These are phyloP conservation scores for Micrasema longulum DNA, from an alignment of 1,140 invertebrate genomes.

Conservation along the genomic window DNA sequence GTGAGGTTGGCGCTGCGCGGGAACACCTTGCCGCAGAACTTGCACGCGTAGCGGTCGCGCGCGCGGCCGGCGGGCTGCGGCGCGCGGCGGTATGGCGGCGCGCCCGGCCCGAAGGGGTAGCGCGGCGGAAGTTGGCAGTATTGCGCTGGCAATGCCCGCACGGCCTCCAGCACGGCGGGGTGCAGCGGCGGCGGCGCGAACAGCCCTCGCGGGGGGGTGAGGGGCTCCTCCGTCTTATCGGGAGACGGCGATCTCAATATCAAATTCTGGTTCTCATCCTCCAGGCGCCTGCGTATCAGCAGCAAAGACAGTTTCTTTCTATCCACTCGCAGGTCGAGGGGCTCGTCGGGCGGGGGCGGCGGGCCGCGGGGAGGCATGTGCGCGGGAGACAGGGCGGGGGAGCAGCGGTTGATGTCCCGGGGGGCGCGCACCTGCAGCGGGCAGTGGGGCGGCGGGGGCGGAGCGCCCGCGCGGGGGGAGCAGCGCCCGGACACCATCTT, in stretches of 20 bases:
- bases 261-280: slow-evolving; percentile 83
- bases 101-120: slow-evolving; percentile 66
- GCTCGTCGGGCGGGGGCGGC: slow-evolving; percentile 73
- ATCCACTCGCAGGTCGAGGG: slow-evolving; percentile 84
- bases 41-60: slow-evolving; percentile 95
- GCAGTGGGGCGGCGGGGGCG: slow-evolving; percentile 55
- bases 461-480: slow-evolving; percentile 49
- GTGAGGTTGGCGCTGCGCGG: slow-evolving; percentile 98
- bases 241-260: slow-evolving; percentile 70
- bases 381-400: slow-evolving; percentile 60
- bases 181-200: slow-evolving; percentile 64
- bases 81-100: slow-evolving; percentile 62
- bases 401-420: slow-evolving; percentile 55
- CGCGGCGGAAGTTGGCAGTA: slow-evolving; percentile 65
- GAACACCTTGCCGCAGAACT: slow-evolving; percentile 98
- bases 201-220: slow-evolving; percentile 44
- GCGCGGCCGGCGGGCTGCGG: slow-evolving; percentile 72
- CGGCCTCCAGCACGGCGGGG: slow-evolving; percentile 62
- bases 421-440: slow-evolving; percentile 68
- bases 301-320: slow-evolving; percentile 74
- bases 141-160: slow-evolving; percentile 62
- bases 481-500: slow-evolving; percentile 70
- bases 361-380: slow-evolving; percentile 60
- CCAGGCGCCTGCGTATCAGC: slow-evolving; percentile 63
- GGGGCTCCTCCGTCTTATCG: slow-evolving; percentile 58